Conservation (phyloP, 2,888 invertebrate genomes). For the Thera britannica region DNA sequence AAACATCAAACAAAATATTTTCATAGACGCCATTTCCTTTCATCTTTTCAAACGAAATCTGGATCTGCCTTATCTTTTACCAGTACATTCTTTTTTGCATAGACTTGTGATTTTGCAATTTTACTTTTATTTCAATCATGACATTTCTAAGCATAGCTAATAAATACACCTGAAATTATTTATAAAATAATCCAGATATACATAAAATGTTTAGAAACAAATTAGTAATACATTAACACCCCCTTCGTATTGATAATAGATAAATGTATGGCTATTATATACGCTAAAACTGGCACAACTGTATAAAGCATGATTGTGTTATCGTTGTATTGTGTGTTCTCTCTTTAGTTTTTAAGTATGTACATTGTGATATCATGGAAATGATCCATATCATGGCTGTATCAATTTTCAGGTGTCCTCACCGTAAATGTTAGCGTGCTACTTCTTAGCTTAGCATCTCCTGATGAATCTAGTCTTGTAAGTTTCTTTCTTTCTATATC, state of each 20-base stretch:
- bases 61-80: slow-evolving; percentile 53
- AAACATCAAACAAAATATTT: slow-evolving; percentile 74
- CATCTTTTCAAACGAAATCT: slow-evolving; percentile 45
- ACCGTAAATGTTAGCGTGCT: slow-evolving; percentile 97
- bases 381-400: slow-evolving; percentile 42
- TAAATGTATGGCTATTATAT: slow-evolving; percentile 36
- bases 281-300: slow-evolving; percentile 52
- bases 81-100: slow-evolving; percentile 35
- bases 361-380: slow-evolving; percentile 47
- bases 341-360: slow-evolving; percentile 32
- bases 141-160: slow-evolving; percentile 6
- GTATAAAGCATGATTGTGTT: slow-evolving; percentile 51
- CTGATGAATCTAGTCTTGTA: slow-evolving; percentile 98
- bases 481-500: slow-evolving; percentile 70
- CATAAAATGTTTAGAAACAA: not conserved
- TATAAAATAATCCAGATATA: not conserved
- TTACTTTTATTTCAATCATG: slow-evolving; percentile 19
- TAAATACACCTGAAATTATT: not conserved
- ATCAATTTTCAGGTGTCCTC: slow-evolving; percentile 90
- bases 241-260: slow-evolving; percentile 18
- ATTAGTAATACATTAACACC: slow-evolving; percentile 4
- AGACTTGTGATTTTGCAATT: slow-evolving; percentile 27
- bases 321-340: slow-evolving; percentile 51
- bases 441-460: slow-evolving; percentile 96
- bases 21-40: slow-evolving; percentile 32